Evolutionary conservation across 2,113 vertebrate genomes (phyloP).

Genomic region (Calcarius ornatus): DNA sequence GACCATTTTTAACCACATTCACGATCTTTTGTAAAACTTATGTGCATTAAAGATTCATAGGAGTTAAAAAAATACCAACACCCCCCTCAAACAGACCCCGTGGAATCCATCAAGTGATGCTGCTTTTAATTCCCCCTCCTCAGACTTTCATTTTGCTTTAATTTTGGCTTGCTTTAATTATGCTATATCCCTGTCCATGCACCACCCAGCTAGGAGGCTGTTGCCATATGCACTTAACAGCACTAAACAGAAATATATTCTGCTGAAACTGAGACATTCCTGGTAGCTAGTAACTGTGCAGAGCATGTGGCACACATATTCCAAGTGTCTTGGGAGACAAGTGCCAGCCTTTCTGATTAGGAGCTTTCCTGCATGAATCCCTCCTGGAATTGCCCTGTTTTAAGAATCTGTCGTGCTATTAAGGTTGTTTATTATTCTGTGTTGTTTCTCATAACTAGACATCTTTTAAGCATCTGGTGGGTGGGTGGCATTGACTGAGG

Average conservation of each 20-base stretch:
- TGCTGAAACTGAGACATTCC: background rate
- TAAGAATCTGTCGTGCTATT: background rate
- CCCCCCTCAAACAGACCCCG: no score
- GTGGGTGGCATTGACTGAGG: slow-evolving; percentile 11
- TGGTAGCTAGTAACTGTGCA: background rate
- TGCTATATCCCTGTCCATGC: background rate
- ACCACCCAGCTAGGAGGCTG: background rate
- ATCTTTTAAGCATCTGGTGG: background rate
- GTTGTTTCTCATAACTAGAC: background rate
- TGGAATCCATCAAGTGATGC: background rate
- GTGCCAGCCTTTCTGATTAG: background rate
- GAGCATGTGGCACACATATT: background rate
- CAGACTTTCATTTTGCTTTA: no score
- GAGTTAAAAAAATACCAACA: background rate
- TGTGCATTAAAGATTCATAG: background rate
- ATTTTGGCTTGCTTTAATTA: background rate
- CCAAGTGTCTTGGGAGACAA: background rate
- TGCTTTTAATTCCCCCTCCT: background rate
- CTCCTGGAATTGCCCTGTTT: background rate
- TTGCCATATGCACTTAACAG: background rate
- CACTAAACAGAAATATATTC: background rate
- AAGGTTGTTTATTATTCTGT: background rate
- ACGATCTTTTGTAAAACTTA: background rate
- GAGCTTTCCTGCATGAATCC: background rate
- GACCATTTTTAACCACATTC: background rate